Percentiles rank a stretch among this genome's conserved stretches.
Conservation (phyloP, 2,888 invertebrate species). For the Mongoloraphidia duomilia region DNA sequence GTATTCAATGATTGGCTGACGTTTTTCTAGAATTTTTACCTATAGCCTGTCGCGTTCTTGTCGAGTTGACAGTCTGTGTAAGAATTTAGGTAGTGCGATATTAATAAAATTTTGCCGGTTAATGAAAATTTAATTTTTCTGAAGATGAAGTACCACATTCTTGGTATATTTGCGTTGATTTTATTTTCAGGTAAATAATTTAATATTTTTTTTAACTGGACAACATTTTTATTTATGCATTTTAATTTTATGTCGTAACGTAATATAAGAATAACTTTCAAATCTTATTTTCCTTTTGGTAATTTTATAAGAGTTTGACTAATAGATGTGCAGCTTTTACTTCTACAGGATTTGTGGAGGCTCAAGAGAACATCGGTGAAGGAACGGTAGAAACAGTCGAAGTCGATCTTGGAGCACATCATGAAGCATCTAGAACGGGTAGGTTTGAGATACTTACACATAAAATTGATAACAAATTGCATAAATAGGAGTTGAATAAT, state of each 20-base stretch:
- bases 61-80: background rate
- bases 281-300: no score
- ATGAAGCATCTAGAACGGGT: conserved; percentile 86
- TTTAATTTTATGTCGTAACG: no score
- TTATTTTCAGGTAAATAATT: background rate
- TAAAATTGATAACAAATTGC: background rate
- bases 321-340: background rate
- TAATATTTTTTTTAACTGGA: background rate
- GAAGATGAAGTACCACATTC: background rate
- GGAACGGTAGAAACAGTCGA: conserved; percentile 49
- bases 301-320: no score
- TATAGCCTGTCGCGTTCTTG: background rate
- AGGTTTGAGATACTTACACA: conserved; percentile 14
- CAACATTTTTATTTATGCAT: background rate
- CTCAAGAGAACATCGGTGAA: conserved; percentile 31
- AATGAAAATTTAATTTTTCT: background rate
- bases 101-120: background rate
- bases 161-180: background rate
- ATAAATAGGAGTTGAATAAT: background rate
- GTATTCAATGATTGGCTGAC: background rate
- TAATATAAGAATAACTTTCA: no score
- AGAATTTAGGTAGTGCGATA: background rate
- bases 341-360: conserved; percentile 31
- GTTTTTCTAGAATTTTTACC: no score
- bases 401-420: conserved; percentile 65